A percentile compares a stretch with the other conserved stretches of the same genome.
These are phyloP conservation scores for human DNA, from an alignment of 2,113 vertebrate species.

Conservation along the genomic window DNA sequence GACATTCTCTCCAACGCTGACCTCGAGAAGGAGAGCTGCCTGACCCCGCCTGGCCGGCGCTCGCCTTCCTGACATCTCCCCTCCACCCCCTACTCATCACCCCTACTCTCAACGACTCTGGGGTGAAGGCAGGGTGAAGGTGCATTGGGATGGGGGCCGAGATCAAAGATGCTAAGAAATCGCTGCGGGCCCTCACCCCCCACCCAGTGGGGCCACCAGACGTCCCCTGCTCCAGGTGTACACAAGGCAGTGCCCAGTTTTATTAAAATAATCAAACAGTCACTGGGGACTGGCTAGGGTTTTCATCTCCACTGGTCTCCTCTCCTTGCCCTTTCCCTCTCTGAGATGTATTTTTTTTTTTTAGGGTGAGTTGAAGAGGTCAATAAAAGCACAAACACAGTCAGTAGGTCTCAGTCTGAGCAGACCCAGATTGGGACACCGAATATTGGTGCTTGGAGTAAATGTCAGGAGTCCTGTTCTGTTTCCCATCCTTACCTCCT, in stretches of 20 bases:
- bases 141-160: background rate
- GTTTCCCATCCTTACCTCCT: background rate
- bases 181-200: background rate
- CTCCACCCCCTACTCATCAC: slow-evolving; percentile 38
- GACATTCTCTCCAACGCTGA: slow-evolving; percentile 26
- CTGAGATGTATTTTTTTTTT: slow-evolving; percentile 82
- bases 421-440: slow-evolving; percentile 72
- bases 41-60: slow-evolving; percentile 60
- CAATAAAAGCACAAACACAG: slow-evolving; percentile 79
- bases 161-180: slow-evolving; percentile 70
- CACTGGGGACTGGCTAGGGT: slow-evolving; percentile 66
- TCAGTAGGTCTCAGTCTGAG: slow-evolving; percentile 76
- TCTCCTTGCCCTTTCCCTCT: background rate
- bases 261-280: slow-evolving; percentile 86
- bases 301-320: slow-evolving; percentile 65
- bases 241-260: slow-evolving; percentile 60
- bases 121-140: slow-evolving; percentile 56
- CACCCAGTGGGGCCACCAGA: background rate
- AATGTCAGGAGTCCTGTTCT: slow-evolving; percentile 56
- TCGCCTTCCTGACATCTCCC: slow-evolving; percentile 16
- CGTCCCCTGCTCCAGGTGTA: slow-evolving; percentile 51
- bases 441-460: slow-evolving; percentile 59
- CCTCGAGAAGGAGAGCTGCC: slow-evolving; percentile 2
- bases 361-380: slow-evolving; percentile 83
- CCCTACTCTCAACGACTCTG: background rate